Percentiles rank a stretch among this genome's conserved stretches.
Evolutionary conservation across 2,113 vertebrate genomes (phyloP).

Genomic region (Prolemur simus): DNA sequence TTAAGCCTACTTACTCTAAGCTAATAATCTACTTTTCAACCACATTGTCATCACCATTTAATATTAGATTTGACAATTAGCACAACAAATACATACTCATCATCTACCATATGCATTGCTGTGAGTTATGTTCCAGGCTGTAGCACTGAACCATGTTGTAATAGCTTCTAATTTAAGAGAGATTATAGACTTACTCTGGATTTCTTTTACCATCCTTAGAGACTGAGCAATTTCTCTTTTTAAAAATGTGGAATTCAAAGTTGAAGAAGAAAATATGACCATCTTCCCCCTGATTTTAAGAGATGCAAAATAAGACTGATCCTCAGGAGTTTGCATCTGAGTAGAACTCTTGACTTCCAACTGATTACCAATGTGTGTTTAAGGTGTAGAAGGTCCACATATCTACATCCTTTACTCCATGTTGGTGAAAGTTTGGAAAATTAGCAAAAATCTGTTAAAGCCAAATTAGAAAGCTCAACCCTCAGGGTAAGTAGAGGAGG

Average conservation of each 20-base stretch:
- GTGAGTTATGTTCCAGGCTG: not conserved
- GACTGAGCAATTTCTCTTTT: not conserved
- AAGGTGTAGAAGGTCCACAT: not conserved
- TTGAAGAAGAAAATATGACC: not conserved
- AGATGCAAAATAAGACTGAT: not conserved
- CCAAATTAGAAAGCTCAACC: not conserved
- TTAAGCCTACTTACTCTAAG: not conserved
- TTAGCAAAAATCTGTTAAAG: not conserved
- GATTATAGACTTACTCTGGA: not conserved
- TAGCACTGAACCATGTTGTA: not conserved
- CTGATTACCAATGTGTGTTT: not conserved
- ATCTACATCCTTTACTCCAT: not conserved
- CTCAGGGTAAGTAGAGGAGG: not conserved
- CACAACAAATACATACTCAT: not conserved
- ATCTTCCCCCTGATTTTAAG: not conserved
- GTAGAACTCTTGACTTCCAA: not conserved
- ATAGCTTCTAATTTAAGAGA: not conserved
- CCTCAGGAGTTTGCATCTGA: not conserved
- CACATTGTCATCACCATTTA: not conserved
- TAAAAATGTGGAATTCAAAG: not conserved
- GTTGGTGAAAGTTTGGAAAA: not conserved
- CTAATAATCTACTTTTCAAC: not conserved
- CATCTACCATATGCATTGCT: rapidly evolving
- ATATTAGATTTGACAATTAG: not conserved
- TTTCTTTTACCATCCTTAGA: not conserved